Conservation (phyloP, 2,888 invertebrate genomes). For the Entomobrya proxima region DNA sequence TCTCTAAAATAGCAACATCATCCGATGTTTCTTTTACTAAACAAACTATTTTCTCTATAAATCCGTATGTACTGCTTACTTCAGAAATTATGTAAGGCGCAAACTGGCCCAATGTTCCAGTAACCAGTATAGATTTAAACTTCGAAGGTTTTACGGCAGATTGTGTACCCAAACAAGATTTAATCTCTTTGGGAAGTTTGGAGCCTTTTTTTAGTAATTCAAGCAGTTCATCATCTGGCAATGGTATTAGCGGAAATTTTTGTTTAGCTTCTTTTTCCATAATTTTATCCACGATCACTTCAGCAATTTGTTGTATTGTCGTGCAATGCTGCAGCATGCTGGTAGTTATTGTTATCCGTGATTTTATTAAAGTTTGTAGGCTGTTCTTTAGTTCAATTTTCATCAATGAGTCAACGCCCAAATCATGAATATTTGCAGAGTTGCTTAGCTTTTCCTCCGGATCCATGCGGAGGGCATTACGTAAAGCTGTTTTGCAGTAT, state of each 20-base stretch:
- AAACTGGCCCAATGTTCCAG: too few relatives aligned
- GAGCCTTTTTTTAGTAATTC: too few relatives aligned
- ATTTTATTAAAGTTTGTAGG: background rate
- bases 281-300: background rate
- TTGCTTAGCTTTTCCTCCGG: background rate
- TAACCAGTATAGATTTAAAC: too few relatives aligned
- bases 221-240: too few relatives aligned
- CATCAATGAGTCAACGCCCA: background rate
- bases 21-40: too few relatives aligned
- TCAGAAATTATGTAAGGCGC: too few relatives aligned
- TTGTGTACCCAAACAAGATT: too few relatives aligned
- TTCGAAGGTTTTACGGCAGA: too few relatives aligned
- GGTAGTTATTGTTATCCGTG: background rate
- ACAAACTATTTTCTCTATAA: too few relatives aligned
- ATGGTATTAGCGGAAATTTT: background rate
- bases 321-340: background rate
- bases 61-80: too few relatives aligned
- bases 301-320: background rate
- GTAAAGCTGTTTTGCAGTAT: background rate
- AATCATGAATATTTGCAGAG: background rate
- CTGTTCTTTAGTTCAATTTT: background rate
- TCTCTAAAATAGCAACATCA: too few relatives aligned
- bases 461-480: background rate
- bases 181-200: too few relatives aligned
- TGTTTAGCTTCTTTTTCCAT: background rate